Evolutionary conservation across 2,888 invertebrate species (phyloP).

Genomic region (Cacoxenus indagator): DNA sequence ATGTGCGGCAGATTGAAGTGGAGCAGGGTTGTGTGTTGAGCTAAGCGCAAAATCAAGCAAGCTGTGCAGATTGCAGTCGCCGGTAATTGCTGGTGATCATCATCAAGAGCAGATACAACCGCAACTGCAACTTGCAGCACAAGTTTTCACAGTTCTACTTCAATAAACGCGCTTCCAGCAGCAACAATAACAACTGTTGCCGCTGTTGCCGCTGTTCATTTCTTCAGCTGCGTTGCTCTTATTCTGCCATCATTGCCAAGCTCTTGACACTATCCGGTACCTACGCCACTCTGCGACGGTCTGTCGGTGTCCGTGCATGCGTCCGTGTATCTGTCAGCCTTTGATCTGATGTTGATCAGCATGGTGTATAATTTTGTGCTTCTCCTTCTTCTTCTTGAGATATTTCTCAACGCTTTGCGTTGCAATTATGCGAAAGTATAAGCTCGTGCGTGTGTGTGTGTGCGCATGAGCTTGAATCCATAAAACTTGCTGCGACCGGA

Average conservation of each 20-base stretch:
- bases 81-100: constrained; percentile 13
- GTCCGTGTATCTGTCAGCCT: constrained; percentile 35
- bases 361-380: constrained; percentile 16
- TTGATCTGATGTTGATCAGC: constrained; percentile 16
- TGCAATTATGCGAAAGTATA: constrained; percentile 13
- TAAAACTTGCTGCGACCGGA: constrained; percentile 13
- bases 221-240: constrained; percentile 22
- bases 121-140: neutral
- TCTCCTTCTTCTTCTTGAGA: neutral
- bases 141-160: constrained; percentile 17
- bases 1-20: too few species aligned
- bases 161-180: neutral
- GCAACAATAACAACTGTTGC: neutral
- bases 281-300: constrained; percentile 44
- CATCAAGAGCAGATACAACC: neutral
- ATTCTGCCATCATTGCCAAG: constrained; percentile 5
- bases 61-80: constrained; percentile 10
- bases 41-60: neutral
- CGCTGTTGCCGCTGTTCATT: constrained; percentile 32
- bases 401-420: neutral
- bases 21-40: neutral
- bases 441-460: neutral
- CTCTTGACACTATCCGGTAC: constrained; percentile 55
- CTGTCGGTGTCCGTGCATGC: constrained; percentile 3
- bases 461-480: constrained; percentile 3